Evolutionary conservation across 2,888 invertebrate genomes (phyloP), one percentile per base, ranked within the genome.

Genomic region (Cerastoderma edule): DNA sequence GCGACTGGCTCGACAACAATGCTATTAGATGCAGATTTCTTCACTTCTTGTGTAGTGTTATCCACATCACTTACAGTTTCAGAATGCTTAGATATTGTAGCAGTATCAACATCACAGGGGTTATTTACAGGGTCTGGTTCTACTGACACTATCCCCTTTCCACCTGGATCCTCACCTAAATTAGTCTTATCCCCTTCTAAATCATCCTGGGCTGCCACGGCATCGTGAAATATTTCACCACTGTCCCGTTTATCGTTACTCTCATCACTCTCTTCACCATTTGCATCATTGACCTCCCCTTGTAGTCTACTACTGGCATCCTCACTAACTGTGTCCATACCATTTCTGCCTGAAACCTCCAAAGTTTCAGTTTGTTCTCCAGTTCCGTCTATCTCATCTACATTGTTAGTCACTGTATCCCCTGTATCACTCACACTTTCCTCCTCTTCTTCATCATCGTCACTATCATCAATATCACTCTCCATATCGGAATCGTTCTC

Each of bases 221-320:
- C 80, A 78, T 81, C 80, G 46, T 81, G 75, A 72, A 75, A 78
- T 48, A 67, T 72, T 35, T 78, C 80, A 44, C 70, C 73, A 80
- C 65, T 74, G 32, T 76, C 75, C 46, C 64, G 67, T 39, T 77
- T 80, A 13, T 48, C 70, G 60, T 65, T 68, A 56, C 35, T 69
- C 46, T n/a, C 44, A 63, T 53, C 63, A 67, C 67, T 70, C 56
- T 72, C 71, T 67, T 65, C 64, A 39, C 70, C 76, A 70, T 53
- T 56, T 19, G 64, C 66, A 60, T 48, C 60, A 48, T 67, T 48
- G 56, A 27, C 60, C 32, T 75, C 48, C 57, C 60, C 33, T 67
- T 60, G 64, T 69, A 60, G 48, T 67, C 72, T 33, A 54, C 46
- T 48, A 46, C 39, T 75, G 30, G 33, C 28, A 44, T 63, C 67